phyloP scores from a whole-genome alignment of 2,113 vertebrate species.

The Oceanodroma tethys region DNA sequence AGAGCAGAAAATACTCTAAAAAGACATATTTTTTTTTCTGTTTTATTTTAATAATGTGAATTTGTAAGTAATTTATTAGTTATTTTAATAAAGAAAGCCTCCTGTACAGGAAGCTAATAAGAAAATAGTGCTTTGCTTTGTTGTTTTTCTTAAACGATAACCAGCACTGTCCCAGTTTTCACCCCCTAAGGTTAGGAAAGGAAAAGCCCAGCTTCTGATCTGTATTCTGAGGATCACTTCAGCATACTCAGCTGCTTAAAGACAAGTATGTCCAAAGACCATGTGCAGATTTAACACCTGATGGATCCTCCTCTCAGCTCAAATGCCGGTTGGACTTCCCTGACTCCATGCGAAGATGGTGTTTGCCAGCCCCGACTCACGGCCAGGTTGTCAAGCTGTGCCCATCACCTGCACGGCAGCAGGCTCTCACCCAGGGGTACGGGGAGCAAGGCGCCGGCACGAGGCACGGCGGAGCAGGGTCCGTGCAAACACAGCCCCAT shows the following conservation, averaged over 20 bases:
- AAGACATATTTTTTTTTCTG: background rate
- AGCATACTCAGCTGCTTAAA: background rate
- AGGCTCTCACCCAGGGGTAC: background rate
- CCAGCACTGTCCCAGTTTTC: fast-evolving
- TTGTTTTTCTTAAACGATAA: background rate
- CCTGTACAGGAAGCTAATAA: background rate
- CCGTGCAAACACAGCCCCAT: background rate
- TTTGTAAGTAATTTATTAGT: background rate
- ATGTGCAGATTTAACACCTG: background rate
- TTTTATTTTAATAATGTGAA: background rate
- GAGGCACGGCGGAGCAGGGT: background rate
- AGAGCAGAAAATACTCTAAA: background rate
- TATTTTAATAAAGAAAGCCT: background rate
- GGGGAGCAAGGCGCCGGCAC: fast-evolving
- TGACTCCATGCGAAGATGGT: background rate
- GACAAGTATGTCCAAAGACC: background rate
- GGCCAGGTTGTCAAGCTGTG: background rate
- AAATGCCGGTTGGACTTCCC: background rate
- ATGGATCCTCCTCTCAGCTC: background rate
- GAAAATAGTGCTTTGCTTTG: background rate
- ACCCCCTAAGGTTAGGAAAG: background rate
- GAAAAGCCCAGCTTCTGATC: background rate
- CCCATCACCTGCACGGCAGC: fast-evolving
- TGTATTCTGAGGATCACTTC: background rate
- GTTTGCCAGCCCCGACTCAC: fast-evolving